Evolutionary conservation across 2,797 vertebrate genomes (phyloP).

Genomic region (Luscinia luscinia): DNA sequence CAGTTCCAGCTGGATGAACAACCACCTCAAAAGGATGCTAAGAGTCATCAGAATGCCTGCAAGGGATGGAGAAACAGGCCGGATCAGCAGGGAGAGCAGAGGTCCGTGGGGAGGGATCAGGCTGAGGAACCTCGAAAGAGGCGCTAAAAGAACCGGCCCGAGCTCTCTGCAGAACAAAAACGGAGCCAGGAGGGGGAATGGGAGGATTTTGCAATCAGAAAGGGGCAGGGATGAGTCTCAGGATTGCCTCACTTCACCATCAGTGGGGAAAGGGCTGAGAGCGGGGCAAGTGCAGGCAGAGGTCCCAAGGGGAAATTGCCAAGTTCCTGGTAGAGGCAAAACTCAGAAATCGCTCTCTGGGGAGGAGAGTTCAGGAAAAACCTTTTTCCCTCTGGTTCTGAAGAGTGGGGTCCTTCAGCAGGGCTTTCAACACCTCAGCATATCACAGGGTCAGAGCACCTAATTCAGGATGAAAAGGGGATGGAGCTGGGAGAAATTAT

Average conservation of each 20-base stretch:
- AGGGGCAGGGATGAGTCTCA: background rate
- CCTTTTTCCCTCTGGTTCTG: background rate
- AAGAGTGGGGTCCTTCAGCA: accelerated
- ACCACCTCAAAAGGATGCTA: slow-evolving; percentile 44
- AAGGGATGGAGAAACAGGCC: background rate
- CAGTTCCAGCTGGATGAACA: background rate
- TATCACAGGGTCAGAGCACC: background rate
- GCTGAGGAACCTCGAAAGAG: background rate
- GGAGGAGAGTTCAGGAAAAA: background rate
- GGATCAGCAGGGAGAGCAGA: background rate
- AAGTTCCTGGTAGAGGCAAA: background rate
- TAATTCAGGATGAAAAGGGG: background rate
- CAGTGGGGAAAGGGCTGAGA: background rate
- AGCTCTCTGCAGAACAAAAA: background rate
- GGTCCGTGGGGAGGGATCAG: background rate
- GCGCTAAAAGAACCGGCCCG: background rate
- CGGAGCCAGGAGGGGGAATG: background rate
- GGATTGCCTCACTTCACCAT: background rate
- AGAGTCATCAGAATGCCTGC: slow-evolving; percentile 10
- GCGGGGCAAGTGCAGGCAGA: slow-evolving; percentile 5
- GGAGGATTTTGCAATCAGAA: background rate
- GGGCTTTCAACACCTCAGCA: background rate
- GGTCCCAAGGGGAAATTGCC: background rate
- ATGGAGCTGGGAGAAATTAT: background rate
- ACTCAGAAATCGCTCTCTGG: background rate